Evolutionary conservation across 2,113 vertebrate species (phyloP).

Genomic region (Halcyon senegalensis): DNA sequence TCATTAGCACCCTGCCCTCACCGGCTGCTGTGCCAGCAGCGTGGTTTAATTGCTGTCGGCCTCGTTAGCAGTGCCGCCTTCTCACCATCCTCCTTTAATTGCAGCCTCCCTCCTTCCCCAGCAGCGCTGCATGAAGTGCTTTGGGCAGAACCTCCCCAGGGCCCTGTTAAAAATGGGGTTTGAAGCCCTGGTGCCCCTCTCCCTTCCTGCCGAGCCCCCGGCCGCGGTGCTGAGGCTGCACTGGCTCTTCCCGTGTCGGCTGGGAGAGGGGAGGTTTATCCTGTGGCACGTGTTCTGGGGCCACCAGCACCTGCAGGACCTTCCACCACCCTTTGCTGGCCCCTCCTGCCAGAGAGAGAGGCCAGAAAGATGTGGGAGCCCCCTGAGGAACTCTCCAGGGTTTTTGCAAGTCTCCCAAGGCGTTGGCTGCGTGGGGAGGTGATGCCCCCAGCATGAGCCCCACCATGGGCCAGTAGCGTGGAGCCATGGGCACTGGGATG

Average conservation of each 20-base stretch:
- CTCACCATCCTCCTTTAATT: background rate
- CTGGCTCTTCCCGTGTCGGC: background rate
- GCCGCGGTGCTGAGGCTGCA: background rate
- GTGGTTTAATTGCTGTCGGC: background rate
- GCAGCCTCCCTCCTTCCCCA: background rate
- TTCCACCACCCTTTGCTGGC: background rate
- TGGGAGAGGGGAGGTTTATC: background rate
- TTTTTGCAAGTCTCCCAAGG: background rate
- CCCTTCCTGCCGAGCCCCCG: background rate
- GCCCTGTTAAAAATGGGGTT: background rate
- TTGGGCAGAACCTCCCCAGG: background rate
- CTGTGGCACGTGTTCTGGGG: background rate
- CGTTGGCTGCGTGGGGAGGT: rapidly evolving
- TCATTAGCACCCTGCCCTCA: background rate
- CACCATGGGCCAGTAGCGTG: background rate
- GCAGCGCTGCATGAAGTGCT: background rate
- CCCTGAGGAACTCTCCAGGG: background rate
- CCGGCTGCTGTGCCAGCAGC: background rate
- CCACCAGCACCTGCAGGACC: background rate
- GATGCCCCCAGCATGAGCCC: rapidly evolving
- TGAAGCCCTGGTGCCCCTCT: background rate
- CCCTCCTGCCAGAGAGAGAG: no score
- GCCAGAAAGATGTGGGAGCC: background rate
- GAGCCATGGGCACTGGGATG: background rate
- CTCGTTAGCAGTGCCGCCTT: background rate